phyloP scores from a whole-genome alignment of 2,113 vertebrate genomes.

The Brachirus orientalis region DNA sequence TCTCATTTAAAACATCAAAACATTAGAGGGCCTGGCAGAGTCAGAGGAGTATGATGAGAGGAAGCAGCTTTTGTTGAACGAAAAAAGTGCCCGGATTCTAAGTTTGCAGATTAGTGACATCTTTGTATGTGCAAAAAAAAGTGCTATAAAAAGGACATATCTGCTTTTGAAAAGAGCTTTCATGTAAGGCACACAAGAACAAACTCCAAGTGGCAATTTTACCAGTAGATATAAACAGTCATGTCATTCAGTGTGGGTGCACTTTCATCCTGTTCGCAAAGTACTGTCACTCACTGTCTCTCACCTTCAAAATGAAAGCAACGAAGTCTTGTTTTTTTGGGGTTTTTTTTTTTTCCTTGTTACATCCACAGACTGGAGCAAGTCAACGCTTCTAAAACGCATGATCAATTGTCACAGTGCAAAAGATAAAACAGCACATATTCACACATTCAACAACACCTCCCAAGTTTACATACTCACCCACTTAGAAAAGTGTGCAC shows the following conservation, averaged over 20 bases:
- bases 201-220: background rate
- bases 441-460: conserved; percentile 59
- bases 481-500: conserved; percentile 17
- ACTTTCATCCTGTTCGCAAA: conserved; percentile 7
- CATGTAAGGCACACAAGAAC: conserved; percentile 9
- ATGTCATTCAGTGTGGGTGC: background rate
- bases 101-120: background rate
- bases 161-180: background rate
- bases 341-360: background rate
- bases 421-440: conserved; percentile 28
- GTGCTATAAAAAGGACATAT: background rate
- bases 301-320: conserved; percentile 9
- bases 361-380: conserved; percentile 4
- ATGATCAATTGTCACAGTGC: conserved; percentile 33
- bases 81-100: conserved; percentile 12
- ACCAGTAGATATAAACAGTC: background rate
- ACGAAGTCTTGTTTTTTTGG: background rate
- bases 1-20: conserved; percentile 18
- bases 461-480: conserved; percentile 22
- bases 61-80: too few relatives aligned
- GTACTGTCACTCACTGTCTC: conserved; percentile 1
- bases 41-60: conserved; percentile 34
- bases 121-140: conserved; percentile 21
- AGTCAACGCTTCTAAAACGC: conserved; percentile 5
- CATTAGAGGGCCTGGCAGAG: conserved; percentile 20